Evolutionary conservation across 2,888 invertebrate species (phyloP).

Genomic region (Anagyrus pseudococci): DNA sequence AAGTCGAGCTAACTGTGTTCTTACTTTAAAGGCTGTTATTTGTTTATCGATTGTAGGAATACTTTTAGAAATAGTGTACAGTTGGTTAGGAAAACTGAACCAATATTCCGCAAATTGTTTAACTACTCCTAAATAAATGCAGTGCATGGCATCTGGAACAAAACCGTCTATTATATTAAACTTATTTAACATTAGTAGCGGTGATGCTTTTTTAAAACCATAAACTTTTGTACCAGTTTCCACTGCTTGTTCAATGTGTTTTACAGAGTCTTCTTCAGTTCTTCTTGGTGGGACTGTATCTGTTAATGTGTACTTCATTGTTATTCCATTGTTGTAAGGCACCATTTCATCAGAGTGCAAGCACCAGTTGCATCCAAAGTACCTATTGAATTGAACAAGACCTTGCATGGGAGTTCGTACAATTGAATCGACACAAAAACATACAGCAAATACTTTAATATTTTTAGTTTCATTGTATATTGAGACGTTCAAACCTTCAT

Average conservation of each 20-base stretch:
- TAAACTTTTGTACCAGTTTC: not conserved
- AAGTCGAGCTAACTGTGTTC: conserved; percentile 17
- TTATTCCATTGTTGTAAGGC: not conserved
- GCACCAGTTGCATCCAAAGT: not conserved
- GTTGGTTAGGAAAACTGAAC: not conserved
- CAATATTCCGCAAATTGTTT: conserved; percentile 2
- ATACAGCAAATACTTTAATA: not conserved
- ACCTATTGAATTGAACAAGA: not conserved
- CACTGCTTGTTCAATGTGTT: not conserved
- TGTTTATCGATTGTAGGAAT: conserved; percentile 14
- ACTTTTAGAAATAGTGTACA: conserved; percentile 8
- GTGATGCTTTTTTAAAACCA: not conserved
- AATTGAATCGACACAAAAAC: not conserved
- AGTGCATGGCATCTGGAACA: conserved; percentile 6
- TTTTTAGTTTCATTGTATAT: not conserved
- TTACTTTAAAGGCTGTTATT: conserved; percentile 15
- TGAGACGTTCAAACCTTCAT: not conserved
- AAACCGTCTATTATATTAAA: not conserved
- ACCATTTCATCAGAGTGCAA: not conserved
- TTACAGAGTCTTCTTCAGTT: not conserved
- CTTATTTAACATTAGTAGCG: not conserved
- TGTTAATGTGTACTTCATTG: not conserved
- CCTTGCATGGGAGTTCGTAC: not conserved
- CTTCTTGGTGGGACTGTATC: not conserved
- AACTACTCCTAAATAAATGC: not conserved